Base-by-base conservation (phyloP, 2,113 vertebrate species). In the Salvelinus alpinus region DNA sequence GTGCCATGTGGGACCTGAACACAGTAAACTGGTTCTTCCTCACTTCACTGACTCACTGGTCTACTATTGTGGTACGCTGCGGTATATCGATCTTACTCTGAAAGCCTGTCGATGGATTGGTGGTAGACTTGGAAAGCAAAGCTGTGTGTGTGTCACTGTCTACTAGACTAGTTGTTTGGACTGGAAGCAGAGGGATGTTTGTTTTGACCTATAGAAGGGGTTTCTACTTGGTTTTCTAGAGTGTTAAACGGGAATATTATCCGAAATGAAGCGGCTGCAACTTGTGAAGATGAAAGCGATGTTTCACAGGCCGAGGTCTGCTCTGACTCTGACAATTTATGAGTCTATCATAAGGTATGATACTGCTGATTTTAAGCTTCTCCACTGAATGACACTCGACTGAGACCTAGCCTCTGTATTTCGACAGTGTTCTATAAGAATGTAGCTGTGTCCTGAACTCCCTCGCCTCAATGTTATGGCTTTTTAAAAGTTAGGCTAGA, bases 201-300 rank as follows among this genome's bases (percentile, higher is more conserved):
- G 25, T 25, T 25, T 25, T 29, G 27, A 66, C 13, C 27, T 14
- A 31, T 25, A 0, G 27, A 66, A 29, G 29, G 1, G 12, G 29
- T 20, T 5, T 60, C 9, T 38, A 27, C 13, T 66, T 34, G 31
- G 31, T 34, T 34, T 34, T 34, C 31, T 34, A 5, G 31, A 34
- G 31, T 34, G 5, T 34, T 0, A 34, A 34, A 34, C 31, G 22
- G 29, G 14, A 20, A 9, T 60, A 2, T 34, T n/a, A 31, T 47
- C 54, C 22, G 64, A 70, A n/a, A 76, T 78, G 83, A 87, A 44
- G 72, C 64, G 83, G 60, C 22, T 68, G 65, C 67, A 60, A 1
- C 13, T 84, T 38, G 74, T 81, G 48, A 87, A 77, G 71, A 78
- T 85, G 24, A 87, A 78, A 77, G 34, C 1, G 1, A 18, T 64